Evolutionary conservation across 2,888 invertebrate genomes (phyloP), one percentile per base, ranked within the genome.

Genomic region (Bruchidius siliquastri): DNA sequence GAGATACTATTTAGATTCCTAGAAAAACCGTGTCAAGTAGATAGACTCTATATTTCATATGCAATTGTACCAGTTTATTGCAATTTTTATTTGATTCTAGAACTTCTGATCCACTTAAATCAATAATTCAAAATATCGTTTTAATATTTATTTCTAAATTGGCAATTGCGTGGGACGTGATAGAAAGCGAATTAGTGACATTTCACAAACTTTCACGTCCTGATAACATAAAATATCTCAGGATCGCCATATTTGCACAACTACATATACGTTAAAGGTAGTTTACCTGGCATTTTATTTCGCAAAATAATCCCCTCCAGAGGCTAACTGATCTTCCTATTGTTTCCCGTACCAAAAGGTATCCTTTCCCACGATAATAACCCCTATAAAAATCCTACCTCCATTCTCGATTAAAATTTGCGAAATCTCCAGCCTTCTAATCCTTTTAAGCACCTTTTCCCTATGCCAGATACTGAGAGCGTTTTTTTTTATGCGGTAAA

Each of bases 281-380:
- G n/a, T n/a, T 68, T 73, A 73, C 70, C 67, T 13, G 73, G 70
- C 67, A 30, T 70, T 73, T 73, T 73, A 68, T 70, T 68, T 70
- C 73, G 71, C 73, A 20, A 49, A 49, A 49, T 49, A 49, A 49
- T 49, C 49, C 49, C 49, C 49, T 13, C 49, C 49, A 3, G 49
- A 49, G 18, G 18, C 22, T 32, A 71, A 71, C 71, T n/a, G 71
- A 20, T 71, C 21, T 26, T 71, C 22, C 71, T 1, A 71, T 68
- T 68, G 68, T 68, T 68, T 68, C 68, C 22, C 68, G 10, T 68
- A 21, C 68, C 68, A 68, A 21, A 68, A 10, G 22, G 22, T 68
- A 68, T 68, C 69, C 72, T 76, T 80, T 80, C 79, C 78, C 80
- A 80, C 80, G 80, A 77, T 77, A 76, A 77, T 77, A 78, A 74